Percentiles rank a stretch among this genome's conserved stretches.
phyloP scores from a whole-genome alignment of 2,888 invertebrate species.

The Sussaba pulchella region DNA sequence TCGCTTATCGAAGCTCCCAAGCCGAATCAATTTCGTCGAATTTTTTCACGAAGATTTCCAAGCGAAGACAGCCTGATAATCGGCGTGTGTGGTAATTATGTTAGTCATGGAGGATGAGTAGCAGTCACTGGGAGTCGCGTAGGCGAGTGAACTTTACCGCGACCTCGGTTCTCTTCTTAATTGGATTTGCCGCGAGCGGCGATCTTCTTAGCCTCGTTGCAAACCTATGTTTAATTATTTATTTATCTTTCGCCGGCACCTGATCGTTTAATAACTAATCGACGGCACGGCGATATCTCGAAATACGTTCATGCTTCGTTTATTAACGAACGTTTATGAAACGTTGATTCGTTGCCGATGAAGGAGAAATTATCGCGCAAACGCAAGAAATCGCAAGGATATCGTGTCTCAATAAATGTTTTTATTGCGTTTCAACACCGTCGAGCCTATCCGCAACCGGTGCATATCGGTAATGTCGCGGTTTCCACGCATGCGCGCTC shows the following conservation, averaged over 20 bases:
- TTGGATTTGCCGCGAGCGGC: slow-evolving; percentile 22
- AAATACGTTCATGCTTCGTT: slow-evolving; percentile 6
- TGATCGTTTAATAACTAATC: not conserved
- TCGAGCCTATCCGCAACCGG: not conserved
- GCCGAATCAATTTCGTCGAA: too few relatives aligned
- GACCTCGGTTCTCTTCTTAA: slow-evolving; percentile 42
- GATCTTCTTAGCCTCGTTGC: not conserved
- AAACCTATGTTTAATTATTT: slow-evolving; percentile 11
- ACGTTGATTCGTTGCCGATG: not conserved
- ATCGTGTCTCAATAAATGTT: not conserved
- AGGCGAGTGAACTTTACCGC: slow-evolving; percentile 47
- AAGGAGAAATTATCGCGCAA: not conserved
- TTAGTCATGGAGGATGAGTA: too few relatives aligned
- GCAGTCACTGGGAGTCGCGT: not conserved
- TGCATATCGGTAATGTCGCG: too few relatives aligned
- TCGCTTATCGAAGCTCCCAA: too few relatives aligned
- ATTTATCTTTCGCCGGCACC: slow-evolving; percentile 3
- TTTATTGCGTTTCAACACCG: slow-evolving; percentile 3
- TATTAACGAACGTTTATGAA: not conserved
- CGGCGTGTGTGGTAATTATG: too few relatives aligned
- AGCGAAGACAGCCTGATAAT: too few relatives aligned
- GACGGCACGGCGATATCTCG: not conserved
- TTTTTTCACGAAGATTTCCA: too few relatives aligned
- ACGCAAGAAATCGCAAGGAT: not conserved
- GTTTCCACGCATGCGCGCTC: too few relatives aligned